Base-by-base conservation (phyloP, 2,113 vertebrate species). In the Macaca nemestrina region DNA sequence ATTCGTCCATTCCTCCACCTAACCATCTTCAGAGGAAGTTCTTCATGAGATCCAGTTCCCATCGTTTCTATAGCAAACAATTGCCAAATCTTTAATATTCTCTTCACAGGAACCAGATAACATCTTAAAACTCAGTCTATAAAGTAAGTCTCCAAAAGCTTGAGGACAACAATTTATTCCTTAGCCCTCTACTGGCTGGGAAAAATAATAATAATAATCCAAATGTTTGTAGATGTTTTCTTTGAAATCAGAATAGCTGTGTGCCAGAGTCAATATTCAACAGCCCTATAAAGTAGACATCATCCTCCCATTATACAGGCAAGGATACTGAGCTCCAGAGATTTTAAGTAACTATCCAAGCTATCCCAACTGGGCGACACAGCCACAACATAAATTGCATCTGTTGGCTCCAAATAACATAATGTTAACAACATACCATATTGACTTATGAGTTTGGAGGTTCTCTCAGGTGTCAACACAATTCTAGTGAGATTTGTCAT, bases 221-320 rank as follows among this genome's bases (percentile, higher is more conserved):
- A 94, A 83, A 61, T 59, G 11, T 67, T n/a, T 76, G 50, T 76
- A 27, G 43, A 50, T 16, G 7, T 79, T 89, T 93, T 85, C 87
- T 83, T 89, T 83, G 32, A 84, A 92, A 92, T 90, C 95, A 82
- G 86, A 86, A 38, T 20, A 82, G 61, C 68, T 79, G 45, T 79
- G 48, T 83, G 59, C 70, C 70, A 30, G n/a, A 78, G 35, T 83
- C 88, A 61, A 48, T n/a, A 64, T 40, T 43, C 43, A 70, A 45
- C 7, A 57, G 55, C 38, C 38, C 48, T 40, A 2, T 27, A 40
- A 59, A 68, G 20, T 38, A 68, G 20, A 67, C 4, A 11, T 18
- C 30, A n/a, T 20, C 6, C 40, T 61, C 35, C 43, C 35, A 52
- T 17, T 27, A 59, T 8, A 23, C 6, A 76, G 64, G 14, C 0